Conservation (phyloP, 1,140 invertebrate genomes). For the Drosophila erecta region DNA sequence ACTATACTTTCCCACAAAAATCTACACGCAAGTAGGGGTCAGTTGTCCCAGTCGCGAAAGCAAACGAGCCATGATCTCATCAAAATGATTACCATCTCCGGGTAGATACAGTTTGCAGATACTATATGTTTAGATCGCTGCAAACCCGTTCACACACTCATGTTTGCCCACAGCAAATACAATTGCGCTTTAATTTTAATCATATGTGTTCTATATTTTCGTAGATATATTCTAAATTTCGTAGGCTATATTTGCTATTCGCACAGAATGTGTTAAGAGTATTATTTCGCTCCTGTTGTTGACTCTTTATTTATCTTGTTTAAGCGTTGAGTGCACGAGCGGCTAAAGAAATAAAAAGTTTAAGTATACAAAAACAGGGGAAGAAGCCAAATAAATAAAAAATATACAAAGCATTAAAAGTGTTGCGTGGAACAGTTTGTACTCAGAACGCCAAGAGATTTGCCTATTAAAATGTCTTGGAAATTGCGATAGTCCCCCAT, state of each 20-base stretch:
- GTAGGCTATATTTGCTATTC: slow-evolving; percentile 26
- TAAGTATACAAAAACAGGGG: slow-evolving; percentile 36
- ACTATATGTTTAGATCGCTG: slow-evolving; percentile 7
- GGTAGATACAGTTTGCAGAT: slow-evolving; percentile 32
- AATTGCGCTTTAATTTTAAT: slow-evolving; percentile 79
- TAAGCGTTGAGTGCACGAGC: slow-evolving; percentile 33
- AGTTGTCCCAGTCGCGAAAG: slow-evolving; percentile 6
- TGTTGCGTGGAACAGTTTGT: slow-evolving; percentile 35
- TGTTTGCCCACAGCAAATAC: slow-evolving; percentile 50
- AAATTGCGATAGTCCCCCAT: slow-evolving; percentile 14
- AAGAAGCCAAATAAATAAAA: slow-evolving; percentile 36
- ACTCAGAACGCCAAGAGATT: slow-evolving; percentile 11
- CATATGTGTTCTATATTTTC: slow-evolving; percentile 38
- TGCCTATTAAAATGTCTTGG: slow-evolving; percentile 32
- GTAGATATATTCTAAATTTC: slow-evolving; percentile 53
- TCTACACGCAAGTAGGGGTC: slow-evolving; percentile 22
- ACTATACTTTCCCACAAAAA: slow-evolving; percentile 20
- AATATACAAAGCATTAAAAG: slow-evolving; percentile 37
- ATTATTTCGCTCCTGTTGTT: slow-evolving; percentile 46
- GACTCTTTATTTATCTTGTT: slow-evolving; percentile 39
- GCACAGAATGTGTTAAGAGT: slow-evolving; percentile 65
- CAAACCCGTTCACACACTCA: slow-evolving; percentile 27
- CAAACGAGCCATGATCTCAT: slow-evolving; percentile 63
- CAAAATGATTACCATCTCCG: slow-evolving; percentile 39
- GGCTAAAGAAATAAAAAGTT: slow-evolving; percentile 42